Conservation (phyloP, 92 coral and sea anemone species). For the Heteractis magnifica region DNA sequence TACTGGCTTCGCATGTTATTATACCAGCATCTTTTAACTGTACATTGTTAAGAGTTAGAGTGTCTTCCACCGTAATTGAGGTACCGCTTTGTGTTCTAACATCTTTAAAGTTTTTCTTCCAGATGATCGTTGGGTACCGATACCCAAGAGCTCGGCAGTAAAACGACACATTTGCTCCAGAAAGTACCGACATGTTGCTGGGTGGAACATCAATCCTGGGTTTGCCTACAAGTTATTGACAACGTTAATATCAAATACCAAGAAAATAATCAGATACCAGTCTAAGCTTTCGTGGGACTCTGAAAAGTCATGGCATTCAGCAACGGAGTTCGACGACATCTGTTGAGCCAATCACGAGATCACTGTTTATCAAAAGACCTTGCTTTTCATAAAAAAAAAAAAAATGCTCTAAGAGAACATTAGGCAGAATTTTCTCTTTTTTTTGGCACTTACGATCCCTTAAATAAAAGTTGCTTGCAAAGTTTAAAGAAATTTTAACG, state of each 20-base stretch:
- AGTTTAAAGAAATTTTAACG: too few species aligned
- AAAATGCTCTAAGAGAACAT: too few species aligned
- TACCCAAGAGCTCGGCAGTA: conserved; percentile 61
- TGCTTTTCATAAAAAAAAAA: too few species aligned
- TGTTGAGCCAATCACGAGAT: too few species aligned
- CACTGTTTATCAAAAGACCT: neutral
- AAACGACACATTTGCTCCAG: conserved; percentile 67
- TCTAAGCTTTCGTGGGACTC: too few species aligned
- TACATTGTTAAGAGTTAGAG: conserved; percentile 6
- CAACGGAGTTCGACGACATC: too few species aligned
- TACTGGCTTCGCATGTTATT: conserved; percentile 65
- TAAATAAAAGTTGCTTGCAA: too few species aligned
- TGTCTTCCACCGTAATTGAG: neutral
- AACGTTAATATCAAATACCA: neutral
- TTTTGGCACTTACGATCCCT: too few species aligned
- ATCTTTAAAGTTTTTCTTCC: conserved; percentile 45
- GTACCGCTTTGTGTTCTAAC: neutral
- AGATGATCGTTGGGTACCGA: conserved; percentile 43
- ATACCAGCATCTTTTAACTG: conserved; percentile 53
- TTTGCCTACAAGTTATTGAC: conserved; percentile 29
- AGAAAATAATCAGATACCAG: too few species aligned
- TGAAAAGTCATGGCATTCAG: too few species aligned
- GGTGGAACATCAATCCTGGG: conserved; percentile 62
- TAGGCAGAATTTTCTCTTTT: too few species aligned
- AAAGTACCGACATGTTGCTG: conserved; percentile 44